Percentiles rank a stretch among this genome's conserved stretches.
Evolutionary conservation across 2,888 invertebrate species (phyloP).

Genomic region (Chesias legatella): DNA sequence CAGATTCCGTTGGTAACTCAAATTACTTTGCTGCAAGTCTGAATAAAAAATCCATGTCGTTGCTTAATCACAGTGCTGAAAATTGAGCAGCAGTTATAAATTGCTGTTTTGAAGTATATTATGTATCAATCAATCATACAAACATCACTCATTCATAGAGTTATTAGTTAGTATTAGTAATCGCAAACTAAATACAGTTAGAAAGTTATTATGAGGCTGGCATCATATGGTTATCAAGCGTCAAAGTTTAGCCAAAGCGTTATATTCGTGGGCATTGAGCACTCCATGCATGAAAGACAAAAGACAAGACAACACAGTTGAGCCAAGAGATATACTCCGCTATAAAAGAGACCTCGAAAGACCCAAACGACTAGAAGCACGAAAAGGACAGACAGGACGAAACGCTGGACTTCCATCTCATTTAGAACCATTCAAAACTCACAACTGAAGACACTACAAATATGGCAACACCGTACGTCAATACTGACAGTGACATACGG

Average conservation of each 20-base stretch:
- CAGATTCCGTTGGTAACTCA: background rate
- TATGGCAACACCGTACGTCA: background rate
- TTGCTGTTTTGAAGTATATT: slow-evolving; percentile 37
- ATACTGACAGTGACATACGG: background rate
- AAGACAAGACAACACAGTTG: slow-evolving; percentile 27
- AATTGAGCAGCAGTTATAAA: slow-evolving; percentile 45
- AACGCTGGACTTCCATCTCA: slow-evolving; percentile 62
- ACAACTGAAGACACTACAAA: slow-evolving; percentile 9
- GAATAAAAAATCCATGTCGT: slow-evolving; percentile 1
- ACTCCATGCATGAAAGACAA: slow-evolving; percentile 28
- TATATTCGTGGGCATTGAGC: slow-evolving; percentile 34
- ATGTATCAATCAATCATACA: slow-evolving; percentile 58
- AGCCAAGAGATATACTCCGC: slow-evolving; percentile 39
- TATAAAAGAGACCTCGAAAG: slow-evolving; percentile 46
- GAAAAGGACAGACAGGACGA: slow-evolving; percentile 42
- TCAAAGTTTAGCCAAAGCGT: slow-evolving; percentile 33
- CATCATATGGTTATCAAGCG: slow-evolving; percentile 22
- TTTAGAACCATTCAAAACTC: slow-evolving; percentile 51
- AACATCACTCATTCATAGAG: slow-evolving; percentile 60
- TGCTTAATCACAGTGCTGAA: slow-evolving; percentile 44
- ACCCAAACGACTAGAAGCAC: slow-evolving; percentile 46
- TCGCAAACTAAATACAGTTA: slow-evolving; percentile 27
- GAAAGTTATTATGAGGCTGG: slow-evolving; percentile 21
- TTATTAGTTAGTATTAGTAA: slow-evolving; percentile 34
- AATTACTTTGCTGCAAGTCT: no score